phyloP scores from a whole-genome alignment of 1,140 invertebrate genomes.

The Megathymus violae region DNA sequence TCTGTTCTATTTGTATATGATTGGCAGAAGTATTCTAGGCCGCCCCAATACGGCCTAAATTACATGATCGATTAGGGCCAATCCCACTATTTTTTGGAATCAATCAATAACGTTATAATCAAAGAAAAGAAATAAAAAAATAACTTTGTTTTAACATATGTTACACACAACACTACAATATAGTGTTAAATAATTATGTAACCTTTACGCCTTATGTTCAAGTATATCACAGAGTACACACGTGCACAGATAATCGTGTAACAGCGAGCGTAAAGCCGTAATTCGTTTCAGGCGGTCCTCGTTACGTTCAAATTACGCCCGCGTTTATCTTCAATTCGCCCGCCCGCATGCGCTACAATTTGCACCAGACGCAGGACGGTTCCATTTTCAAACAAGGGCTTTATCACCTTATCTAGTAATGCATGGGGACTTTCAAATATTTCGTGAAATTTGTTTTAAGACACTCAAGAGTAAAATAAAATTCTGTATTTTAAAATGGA shows the following conservation, averaged over 20 bases:
- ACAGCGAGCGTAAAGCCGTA: slow-evolving; percentile 22
- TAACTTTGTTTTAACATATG: no score
- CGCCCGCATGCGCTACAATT: slow-evolving; percentile 29
- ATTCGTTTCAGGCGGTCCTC: slow-evolving; percentile 31
- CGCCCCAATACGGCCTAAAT: no score
- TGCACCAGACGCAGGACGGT: slow-evolving; percentile 23
- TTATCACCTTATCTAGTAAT: slow-evolving; percentile 15
- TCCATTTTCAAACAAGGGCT: slow-evolving; percentile 1
- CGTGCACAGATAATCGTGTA: slow-evolving; percentile 18
- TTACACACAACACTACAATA: no score
- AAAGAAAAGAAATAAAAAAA: no score
- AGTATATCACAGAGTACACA: neutral
- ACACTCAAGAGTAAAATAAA: neutral
- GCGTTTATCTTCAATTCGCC: slow-evolving; percentile 33
- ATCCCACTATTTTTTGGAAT: no score
- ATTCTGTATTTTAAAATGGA: no score
- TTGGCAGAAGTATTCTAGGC: no score
- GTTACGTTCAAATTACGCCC: slow-evolving; percentile 32
- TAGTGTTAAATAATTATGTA: neutral
- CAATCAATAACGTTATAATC: no score
- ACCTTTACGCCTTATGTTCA: no score
- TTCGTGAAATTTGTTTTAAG: neutral
- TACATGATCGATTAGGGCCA: no score
- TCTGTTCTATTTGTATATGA: no score
- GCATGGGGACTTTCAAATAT: neutral